Conservation (phyloP, 2,888 invertebrate genomes). For the Drosophila lacicola region DNA sequence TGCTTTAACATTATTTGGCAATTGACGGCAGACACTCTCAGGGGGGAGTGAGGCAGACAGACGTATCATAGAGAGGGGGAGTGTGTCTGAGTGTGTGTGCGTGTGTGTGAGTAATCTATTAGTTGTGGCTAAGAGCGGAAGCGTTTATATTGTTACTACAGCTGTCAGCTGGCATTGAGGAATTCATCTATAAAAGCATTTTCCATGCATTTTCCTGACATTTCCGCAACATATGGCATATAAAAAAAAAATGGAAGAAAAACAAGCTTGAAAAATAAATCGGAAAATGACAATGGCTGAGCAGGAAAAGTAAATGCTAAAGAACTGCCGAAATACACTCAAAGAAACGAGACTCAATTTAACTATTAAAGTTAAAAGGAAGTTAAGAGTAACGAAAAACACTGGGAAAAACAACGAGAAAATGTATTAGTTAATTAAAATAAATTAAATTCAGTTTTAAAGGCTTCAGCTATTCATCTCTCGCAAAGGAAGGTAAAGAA, state of each 20-base stretch:
- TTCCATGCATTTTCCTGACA: constrained; percentile 77
- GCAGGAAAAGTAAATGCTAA: constrained; percentile 7
- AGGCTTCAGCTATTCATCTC: too few relatives aligned
- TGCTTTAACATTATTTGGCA: constrained; percentile 73
- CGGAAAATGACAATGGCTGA: constrained; percentile 21
- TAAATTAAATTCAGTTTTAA: too few relatives aligned
- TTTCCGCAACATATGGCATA: constrained; percentile 71
- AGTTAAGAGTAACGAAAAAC: too few relatives aligned
- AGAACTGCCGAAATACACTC: constrained; percentile 28
- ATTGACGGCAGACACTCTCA: constrained; percentile 56
- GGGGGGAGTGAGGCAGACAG: constrained; percentile 11
- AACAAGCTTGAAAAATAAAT: constrained; percentile 20
- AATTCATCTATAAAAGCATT: constrained; percentile 70
- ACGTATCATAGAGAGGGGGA: not conserved
- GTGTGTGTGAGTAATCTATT: constrained; percentile 50
- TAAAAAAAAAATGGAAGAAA: constrained; percentile 22
- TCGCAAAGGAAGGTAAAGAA: too few relatives aligned
- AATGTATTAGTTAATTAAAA: too few relatives aligned
- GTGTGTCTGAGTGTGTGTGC: not conserved
- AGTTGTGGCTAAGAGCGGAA: constrained; percentile 67
- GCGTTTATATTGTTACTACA: constrained; percentile 58
- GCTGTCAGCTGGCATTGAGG: constrained; percentile 69
- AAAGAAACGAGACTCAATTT: constrained; percentile 9
- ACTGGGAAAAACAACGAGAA: not conserved
- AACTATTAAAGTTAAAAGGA: not conserved